A percentile compares a stretch with the other conserved stretches of the same genome.
Evolutionary conservation across 92 coral and sea anemone species (phyloP).

Genomic region (Heteractis magnifica): DNA sequence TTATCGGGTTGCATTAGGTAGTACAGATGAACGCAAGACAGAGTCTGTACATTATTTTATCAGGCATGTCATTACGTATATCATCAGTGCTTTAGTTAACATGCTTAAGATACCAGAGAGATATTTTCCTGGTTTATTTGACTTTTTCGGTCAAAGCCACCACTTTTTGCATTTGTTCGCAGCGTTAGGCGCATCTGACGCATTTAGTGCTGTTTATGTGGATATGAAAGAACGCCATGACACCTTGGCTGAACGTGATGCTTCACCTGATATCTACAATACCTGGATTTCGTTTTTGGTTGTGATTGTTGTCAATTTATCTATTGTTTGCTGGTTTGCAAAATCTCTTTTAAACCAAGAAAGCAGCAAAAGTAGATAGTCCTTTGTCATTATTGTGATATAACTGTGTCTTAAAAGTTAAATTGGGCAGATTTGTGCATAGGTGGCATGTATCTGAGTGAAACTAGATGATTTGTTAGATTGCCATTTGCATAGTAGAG

Average conservation of each 20-base stretch:
- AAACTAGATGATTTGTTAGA: neutral
- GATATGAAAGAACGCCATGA: constrained; percentile 75
- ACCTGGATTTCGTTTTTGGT: constrained; percentile 21
- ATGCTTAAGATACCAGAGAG: constrained; percentile 80
- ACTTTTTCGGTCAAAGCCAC: constrained; percentile 91
- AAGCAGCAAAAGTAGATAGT: constrained; percentile 4
- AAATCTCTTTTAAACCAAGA: constrained; percentile 18
- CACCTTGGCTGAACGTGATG: constrained; percentile 18
- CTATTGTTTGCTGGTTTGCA: constrained; percentile 30
- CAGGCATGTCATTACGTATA: constrained; percentile 57
- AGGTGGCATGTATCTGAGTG: neutral
- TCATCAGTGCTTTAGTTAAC: constrained; percentile 64
- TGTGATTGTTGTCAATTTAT: constrained; percentile 5
- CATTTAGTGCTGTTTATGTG: constrained; percentile 65
- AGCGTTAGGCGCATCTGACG: constrained; percentile 80
- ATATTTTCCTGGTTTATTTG: constrained; percentile 69
- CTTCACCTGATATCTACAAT: constrained; percentile 36
- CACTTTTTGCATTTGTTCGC: constrained; percentile 89
- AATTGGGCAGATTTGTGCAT: neutral
- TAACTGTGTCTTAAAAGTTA: neutral
- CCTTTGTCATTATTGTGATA: neutral
- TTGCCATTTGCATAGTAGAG: too few relatives aligned
- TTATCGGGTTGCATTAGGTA: constrained; percentile 31
- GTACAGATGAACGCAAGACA: constrained; percentile 10
- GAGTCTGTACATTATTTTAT: constrained; percentile 55